Conservation (phyloP, 2,113 vertebrate genomes). For the Hippocampus guttulatus region DNA sequence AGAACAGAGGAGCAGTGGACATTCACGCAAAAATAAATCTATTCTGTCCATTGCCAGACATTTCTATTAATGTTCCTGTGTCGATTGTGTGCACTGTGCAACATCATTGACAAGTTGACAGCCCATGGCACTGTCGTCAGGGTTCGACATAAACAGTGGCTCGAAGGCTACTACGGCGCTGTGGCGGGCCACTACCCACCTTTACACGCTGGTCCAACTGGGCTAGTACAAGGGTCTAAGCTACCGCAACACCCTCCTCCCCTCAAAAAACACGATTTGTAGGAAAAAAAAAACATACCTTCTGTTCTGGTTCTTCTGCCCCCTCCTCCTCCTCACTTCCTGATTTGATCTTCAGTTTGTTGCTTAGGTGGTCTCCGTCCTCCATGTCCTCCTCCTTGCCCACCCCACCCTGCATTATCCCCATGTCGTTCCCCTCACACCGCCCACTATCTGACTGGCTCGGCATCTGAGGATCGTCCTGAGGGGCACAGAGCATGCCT, state of each 20-base stretch:
- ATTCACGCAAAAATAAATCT: background rate
- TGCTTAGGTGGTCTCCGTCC: constrained; percentile 59
- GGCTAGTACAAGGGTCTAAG: no score
- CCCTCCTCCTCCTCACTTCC: constrained; percentile 76
- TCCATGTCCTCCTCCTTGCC: constrained; percentile 68
- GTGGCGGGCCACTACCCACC: no score
- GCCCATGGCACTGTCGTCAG: no score
- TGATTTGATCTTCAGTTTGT: constrained; percentile 70
- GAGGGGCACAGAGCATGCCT: constrained; percentile 54
- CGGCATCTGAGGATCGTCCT: constrained; percentile 93
- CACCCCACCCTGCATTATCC: constrained; percentile 56
- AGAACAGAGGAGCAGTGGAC: background rate
- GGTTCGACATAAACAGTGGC: no score
- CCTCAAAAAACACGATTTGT: no score
- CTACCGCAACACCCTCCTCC: no score
- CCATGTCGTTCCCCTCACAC: constrained; percentile 51
- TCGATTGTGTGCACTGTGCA: no score
- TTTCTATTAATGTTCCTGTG: no score
- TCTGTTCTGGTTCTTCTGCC: constrained; percentile 72
- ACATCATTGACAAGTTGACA: no score
- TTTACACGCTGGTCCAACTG: no score
- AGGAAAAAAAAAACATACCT: constrained; percentile 56
- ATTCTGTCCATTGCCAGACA: background rate
- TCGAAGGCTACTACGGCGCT: no score
- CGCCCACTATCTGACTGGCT: constrained; percentile 87